Base-by-base conservation (phyloP, 2,888 invertebrate genomes). In the Sminthurinus aureus region DNA sequence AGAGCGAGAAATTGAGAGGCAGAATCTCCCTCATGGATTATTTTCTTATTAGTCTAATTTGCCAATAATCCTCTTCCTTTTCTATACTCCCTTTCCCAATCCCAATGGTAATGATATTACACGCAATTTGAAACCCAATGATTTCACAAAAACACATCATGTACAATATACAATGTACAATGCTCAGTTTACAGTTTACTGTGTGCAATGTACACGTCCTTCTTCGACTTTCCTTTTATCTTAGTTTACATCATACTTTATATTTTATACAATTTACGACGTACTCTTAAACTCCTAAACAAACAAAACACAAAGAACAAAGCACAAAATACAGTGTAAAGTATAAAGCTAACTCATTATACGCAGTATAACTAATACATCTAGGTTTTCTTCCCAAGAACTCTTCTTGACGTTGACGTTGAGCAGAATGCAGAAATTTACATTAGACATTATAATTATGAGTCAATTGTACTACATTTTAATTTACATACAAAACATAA, bases 31-130 rank as follows among this genome's bases (percentile, higher is more conserved):
- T 77, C 58, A 26, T 71, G 79, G 79, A 79, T 79, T 79, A 79
- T 79, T 79, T 71, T 71, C 79, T 69, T 79, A 79, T 71, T 79
- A 79, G 69, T 69, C 69, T 79, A 79, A 79, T 79, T 79, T 79
- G 79, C 24, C 51, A 79, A 71, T 79, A 79, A 79, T 79, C 79
- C 71, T 13, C 69, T 20, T 12, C 20, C 52, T 51, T 15, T 79
- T 67, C 26, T 50, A 4, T 71, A 79, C 69, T 79, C n/a, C n/a
- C 38, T 71, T 79, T 79, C 38, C 38, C 38, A 38, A 38, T 38
- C 38, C 38, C 38, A 38, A 38, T 38, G 6, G 38, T 38, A 38
- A 38, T 38, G 38, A 38, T 69, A 22, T 15, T 51, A 18, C 67
- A 22, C 13, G 79, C 38, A 71, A 79, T 52, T 51, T 69, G 71